These are phyloP conservation scores for Nymphicus hollandicus DNA, from an alignment of 2,113 vertebrate genomes.

Conservation along the genomic window DNA sequence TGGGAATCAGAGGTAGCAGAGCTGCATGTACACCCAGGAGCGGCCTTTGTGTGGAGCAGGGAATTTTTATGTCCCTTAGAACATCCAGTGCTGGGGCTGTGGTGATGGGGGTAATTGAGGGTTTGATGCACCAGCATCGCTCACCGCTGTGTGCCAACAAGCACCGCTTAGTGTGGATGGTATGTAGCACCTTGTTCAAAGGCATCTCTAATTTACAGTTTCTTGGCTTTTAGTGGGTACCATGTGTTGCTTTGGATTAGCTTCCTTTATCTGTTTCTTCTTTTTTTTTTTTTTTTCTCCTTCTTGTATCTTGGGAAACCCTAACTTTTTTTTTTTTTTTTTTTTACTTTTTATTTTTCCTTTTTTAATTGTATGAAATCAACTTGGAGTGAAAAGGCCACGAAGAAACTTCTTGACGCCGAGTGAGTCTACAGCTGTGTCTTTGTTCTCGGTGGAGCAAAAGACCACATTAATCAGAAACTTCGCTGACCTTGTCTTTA, in stretches of 20 bases:
- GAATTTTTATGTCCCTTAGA: background rate
- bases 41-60: background rate
- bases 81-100: background rate
- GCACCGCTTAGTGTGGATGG: background rate
- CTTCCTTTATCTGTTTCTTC: constrained; percentile 36
- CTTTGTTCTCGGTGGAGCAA: constrained; percentile 44
- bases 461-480: constrained; percentile 57
- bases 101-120: background rate
- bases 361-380: constrained; percentile 61
- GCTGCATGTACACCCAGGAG: background rate
- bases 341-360: background rate
- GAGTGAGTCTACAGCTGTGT: constrained; percentile 19
- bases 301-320: constrained; percentile 31
- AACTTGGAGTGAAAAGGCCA: constrained; percentile 53
- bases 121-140: background rate
- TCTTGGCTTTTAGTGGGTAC: constrained; percentile 43
- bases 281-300: background rate
- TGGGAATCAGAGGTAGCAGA: background rate
- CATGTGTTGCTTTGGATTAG: background rate
- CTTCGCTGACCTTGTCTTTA: constrained; percentile 62
- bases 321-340: background rate
- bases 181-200: constrained; percentile 31
- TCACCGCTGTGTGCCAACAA: background rate
- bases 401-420: constrained; percentile 44
- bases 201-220: constrained; percentile 52